A percentile compares a stretch with the other conserved stretches of the same genome.
These are phyloP conservation scores for Tetragonula clypearis DNA, from an alignment of 1,140 invertebrate genomes.

Conservation along the genomic window DNA sequence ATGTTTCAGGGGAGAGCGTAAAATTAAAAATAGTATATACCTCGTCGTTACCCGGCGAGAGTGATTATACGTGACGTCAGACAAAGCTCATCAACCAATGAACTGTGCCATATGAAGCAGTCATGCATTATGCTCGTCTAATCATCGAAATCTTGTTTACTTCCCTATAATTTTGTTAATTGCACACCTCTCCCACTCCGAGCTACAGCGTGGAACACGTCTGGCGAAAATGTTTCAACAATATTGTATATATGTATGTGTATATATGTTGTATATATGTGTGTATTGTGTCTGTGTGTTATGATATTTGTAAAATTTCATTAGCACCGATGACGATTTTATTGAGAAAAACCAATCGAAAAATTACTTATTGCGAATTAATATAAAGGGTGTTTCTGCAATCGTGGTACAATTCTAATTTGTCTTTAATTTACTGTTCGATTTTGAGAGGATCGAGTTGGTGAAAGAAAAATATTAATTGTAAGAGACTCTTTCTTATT, in stretches of 20 bases:
- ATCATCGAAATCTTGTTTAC: conserved; percentile 43
- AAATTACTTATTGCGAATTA: too few species aligned
- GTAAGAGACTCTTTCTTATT: background rate
- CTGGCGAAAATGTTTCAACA: background rate
- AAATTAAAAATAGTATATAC: conserved; percentile 44
- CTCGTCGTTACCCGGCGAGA: conserved; percentile 36
- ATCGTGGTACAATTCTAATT: too few species aligned
- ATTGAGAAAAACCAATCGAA: too few species aligned
- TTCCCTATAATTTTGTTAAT: background rate
- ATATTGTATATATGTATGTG: rapidly evolving
- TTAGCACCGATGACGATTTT: background rate
- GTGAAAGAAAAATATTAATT: too few species aligned
- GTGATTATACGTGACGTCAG: conserved; percentile 51
- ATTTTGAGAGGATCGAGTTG: too few species aligned
- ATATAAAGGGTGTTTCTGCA: too few species aligned
- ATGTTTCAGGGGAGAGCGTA: conserved; percentile 43
- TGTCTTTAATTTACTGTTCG: too few species aligned
- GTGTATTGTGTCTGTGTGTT: background rate
- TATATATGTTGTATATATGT: background rate
- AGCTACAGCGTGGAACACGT: too few species aligned
- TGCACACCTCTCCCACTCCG: too few species aligned
- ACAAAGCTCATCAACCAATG: conserved; percentile 50
- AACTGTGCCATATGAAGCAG: conserved; percentile 27
- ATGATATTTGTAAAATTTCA: background rate
- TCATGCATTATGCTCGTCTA: conserved; percentile 36